A percentile compares a stretch with the other conserved stretches of the same genome.
Evolutionary conservation across 2,888 invertebrate genomes (phyloP).

Genomic region (Nymphalis urticae): DNA sequence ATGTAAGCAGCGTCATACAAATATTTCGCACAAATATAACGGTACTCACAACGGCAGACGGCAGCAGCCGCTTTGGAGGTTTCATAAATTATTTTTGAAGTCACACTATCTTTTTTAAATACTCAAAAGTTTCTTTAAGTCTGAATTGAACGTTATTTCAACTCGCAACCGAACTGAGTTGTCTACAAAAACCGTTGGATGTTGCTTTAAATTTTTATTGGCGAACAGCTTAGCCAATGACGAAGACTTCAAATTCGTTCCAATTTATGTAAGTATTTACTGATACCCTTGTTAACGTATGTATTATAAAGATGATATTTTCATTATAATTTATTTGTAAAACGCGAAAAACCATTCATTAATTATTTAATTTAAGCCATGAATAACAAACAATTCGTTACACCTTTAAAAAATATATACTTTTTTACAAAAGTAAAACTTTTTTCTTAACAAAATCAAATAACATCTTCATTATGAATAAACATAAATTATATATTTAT

Average conservation of each 20-base stretch:
- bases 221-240: constrained; percentile 55
- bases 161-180: constrained; percentile 68
- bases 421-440: no score
- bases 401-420: no score
- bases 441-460: no score
- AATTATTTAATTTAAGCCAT: no score
- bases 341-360: no score
- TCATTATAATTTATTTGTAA: not conserved
- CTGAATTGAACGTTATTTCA: constrained; percentile 59
- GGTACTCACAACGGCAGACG: constrained; percentile 65
- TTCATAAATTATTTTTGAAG: constrained; percentile 50
- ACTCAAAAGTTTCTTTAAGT: constrained; percentile 52
- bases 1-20: constrained; percentile 55
- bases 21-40: constrained; percentile 46
- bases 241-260: constrained; percentile 46
- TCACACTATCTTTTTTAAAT: constrained; percentile 51
- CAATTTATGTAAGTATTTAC: constrained; percentile 28
- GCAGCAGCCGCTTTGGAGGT: constrained; percentile 62
- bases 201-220: constrained; percentile 64
- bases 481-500: no score
- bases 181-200: constrained; percentile 75
- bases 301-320: not conserved
- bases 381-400: no score
- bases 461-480: no score
- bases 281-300: not conserved